Conservation (phyloP, 2,888 invertebrate genomes). For the Leptopilina drosophilae region DNA sequence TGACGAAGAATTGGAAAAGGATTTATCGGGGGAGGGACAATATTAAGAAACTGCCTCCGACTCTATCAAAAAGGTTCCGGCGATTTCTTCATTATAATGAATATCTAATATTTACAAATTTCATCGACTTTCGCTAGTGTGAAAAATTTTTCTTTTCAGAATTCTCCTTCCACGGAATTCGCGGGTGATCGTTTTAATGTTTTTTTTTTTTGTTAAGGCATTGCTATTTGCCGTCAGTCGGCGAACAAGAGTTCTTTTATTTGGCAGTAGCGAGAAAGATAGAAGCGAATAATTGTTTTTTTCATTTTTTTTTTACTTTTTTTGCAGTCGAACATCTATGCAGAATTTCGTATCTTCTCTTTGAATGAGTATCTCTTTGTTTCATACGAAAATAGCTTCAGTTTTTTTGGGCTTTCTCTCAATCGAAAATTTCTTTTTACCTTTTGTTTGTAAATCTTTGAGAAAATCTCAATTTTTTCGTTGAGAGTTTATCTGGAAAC, state of each 20-base stretch:
- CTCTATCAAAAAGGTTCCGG: conserved; percentile 35
- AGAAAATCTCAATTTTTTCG: no score
- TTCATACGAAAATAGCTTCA: conserved; percentile 31
- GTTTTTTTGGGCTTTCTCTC: neutral
- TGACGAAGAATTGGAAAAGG: conserved; percentile 29
- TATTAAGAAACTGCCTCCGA: conserved; percentile 41
- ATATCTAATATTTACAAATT: conserved; percentile 59
- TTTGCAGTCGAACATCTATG: conserved; percentile 32
- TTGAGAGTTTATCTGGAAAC: neutral
- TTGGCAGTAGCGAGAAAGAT: conserved; percentile 67
- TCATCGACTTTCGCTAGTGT: conserved; percentile 49
- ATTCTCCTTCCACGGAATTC: conserved; percentile 49
- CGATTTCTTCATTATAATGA: conserved; percentile 44
- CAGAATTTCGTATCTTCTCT: conserved; percentile 35
- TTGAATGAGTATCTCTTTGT: neutral
- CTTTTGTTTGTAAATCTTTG: no score
- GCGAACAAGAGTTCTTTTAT: conserved; percentile 52
- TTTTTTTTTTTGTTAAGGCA: conserved; percentile 64
- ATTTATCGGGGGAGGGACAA: conserved; percentile 8
- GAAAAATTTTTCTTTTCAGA: conserved; percentile 40
- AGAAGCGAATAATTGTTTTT: conserved; percentile 51
- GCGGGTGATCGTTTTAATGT: conserved; percentile 59
- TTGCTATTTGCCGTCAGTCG: conserved; percentile 57
- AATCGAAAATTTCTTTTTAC: neutral
- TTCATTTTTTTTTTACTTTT: neutral